A percentile compares a stretch with the other conserved stretches of the same genome.
Conservation (phyloP, 1,140 invertebrate species). For the Coptotermes formosanus region DNA sequence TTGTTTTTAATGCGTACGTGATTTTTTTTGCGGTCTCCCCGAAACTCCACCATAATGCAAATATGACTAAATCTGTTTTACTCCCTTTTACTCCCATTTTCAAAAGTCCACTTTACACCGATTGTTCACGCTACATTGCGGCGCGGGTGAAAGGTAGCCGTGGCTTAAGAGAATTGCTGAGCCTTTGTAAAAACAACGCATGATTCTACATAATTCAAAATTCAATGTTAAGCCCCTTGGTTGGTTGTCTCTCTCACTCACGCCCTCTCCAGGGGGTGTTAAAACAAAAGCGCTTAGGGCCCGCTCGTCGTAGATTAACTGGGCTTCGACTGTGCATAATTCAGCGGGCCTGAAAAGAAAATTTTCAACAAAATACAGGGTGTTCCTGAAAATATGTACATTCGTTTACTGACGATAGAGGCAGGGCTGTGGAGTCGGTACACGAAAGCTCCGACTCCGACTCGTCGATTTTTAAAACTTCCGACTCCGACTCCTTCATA, state of each 20-base stretch:
- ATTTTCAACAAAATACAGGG: not conserved
- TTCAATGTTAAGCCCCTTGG: slow-evolving; percentile 18
- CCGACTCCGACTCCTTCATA: too few relatives aligned
- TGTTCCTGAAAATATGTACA: not conserved
- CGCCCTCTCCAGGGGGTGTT: not conserved
- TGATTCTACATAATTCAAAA: slow-evolving; percentile 21
- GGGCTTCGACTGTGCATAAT: slow-evolving; percentile 22
- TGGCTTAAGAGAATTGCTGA: slow-evolving; percentile 15
- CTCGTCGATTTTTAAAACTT: too few relatives aligned
- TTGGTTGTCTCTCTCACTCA: not conserved
- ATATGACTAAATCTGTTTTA: slow-evolving; percentile 5
- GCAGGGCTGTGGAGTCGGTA: too few relatives aligned
- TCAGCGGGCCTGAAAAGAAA: slow-evolving; percentile 14
- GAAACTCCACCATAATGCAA: not conserved
- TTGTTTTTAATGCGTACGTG: not conserved
- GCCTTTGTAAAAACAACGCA: slow-evolving; percentile 15
- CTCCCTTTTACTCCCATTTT: not conserved
- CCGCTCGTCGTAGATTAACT: slow-evolving; percentile 24
- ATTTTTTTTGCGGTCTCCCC: not conserved
- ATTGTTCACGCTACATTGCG: slow-evolving; percentile 7
- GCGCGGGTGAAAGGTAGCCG: not conserved
- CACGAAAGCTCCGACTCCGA: too few relatives aligned
- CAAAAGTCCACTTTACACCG: slow-evolving; percentile 15
- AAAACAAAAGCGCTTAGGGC: slow-evolving; percentile 24
- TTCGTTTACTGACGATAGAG: not conserved